Percentiles rank a stretch among this genome's conserved stretches.
Evolutionary conservation across 2,888 invertebrate genomes (phyloP).

Genomic region (Argyra leucocephala): DNA sequence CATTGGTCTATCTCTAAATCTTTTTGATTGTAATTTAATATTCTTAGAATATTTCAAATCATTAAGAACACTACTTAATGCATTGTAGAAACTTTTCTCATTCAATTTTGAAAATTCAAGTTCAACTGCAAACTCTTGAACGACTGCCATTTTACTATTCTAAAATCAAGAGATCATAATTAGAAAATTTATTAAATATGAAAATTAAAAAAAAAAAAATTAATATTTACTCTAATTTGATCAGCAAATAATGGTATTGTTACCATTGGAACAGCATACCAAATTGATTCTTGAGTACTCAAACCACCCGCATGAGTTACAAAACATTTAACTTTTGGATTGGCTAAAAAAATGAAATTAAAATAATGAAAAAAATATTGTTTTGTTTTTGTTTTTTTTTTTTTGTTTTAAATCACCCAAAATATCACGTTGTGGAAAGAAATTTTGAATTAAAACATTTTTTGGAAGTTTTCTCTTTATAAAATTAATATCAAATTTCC

Average conservation of each 20-base stretch:
- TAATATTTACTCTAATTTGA: conserved; percentile 25
- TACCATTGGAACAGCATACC: conserved; percentile 35
- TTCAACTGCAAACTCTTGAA: not conserved
- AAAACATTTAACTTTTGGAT: conserved; percentile 30
- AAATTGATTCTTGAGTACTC: conserved; percentile 33
- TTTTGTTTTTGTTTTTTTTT: too few species aligned
- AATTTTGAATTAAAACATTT: conserved; percentile 44
- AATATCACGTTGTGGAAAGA: conserved; percentile 48
- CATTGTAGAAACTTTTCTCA: conserved; percentile 17
- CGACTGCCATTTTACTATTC: not conserved
- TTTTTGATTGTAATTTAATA: conserved; percentile 39
- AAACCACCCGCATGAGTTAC: conserved; percentile 36
- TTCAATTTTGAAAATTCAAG: not conserved
- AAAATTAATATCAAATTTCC: conserved; percentile 32
- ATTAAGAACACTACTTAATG: conserved; percentile 16
- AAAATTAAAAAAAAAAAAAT: not conserved
- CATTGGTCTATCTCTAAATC: conserved; percentile 46
- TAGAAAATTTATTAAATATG: not conserved
- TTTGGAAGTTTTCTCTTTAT: conserved; percentile 30
- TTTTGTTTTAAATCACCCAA: conserved; percentile 37
- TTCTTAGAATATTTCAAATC: conserved; percentile 10
- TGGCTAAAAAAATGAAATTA: conserved; percentile 25
- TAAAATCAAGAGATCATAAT: not conserved
- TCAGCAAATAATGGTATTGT: conserved; percentile 34
- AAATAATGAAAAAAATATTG: not conserved